These are phyloP conservation scores for Alosa sapidissima DNA, from an alignment of 2,797 vertebrate species.

Conservation along the genomic window DNA sequence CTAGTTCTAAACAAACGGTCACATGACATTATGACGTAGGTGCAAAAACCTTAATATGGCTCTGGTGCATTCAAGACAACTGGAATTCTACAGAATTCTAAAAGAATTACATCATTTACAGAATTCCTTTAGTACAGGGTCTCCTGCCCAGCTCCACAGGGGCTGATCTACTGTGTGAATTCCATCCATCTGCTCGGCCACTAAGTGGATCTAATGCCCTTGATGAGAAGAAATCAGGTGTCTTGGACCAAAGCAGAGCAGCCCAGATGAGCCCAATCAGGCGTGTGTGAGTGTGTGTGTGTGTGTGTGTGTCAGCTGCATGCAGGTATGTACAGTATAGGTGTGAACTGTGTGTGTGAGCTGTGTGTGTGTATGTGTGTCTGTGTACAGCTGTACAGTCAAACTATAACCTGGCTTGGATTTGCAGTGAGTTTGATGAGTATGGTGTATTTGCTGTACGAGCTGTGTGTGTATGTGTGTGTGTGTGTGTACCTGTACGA, in stretches of 20 bases:
- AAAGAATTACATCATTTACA: no score
- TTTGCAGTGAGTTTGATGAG: background rate
- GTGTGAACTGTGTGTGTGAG: background rate
- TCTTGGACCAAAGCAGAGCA: background rate
- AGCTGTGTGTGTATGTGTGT: background rate
- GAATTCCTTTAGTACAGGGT: no score
- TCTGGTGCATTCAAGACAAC: no score
- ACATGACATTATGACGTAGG: no score
- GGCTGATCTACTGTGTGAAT: no score
- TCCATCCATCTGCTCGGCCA: no score
- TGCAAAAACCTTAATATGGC: no score
- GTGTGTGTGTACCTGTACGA: constrained; percentile 85
- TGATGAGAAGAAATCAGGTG: background rate
- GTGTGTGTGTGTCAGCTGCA: background rate
- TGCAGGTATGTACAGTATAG: background rate
- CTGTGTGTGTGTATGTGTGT: background rate
- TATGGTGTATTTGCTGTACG: background rate
- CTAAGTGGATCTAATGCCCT: background rate
- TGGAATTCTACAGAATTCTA: no score
- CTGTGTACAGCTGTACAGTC: background rate
- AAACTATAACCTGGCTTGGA: no score
- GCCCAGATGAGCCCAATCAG: background rate
- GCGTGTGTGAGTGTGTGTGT: background rate
- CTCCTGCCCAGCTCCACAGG: no score
- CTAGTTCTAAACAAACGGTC: no score